Base-by-base conservation (phyloP, 2,888 invertebrate species). In the Apamea monoglypha region DNA sequence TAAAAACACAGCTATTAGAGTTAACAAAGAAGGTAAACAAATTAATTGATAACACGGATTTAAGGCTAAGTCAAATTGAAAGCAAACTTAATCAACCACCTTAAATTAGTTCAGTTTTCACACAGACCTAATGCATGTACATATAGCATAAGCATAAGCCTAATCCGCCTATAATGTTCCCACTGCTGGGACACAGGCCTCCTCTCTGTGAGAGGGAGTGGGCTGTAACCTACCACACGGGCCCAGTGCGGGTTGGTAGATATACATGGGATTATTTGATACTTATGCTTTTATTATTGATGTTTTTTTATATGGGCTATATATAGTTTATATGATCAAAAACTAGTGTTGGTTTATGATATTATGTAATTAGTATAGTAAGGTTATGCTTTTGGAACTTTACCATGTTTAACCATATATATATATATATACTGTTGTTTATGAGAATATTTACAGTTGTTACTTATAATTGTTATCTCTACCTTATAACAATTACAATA, bases 1-100 rank as follows among this genome's bases (percentile, higher is more conserved):
- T 97, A 74, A 97, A 96, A 85, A 96, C 92, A 63, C 97, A 97
- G 84, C 84, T 97, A 36, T 63, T 91, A 47, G 96, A 96, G 36
- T 88, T 97, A 76, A 94, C 95, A 1, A 97, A 96, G 86, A 96
- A 93, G 85, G 91, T 97, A 10, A 95, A 95, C 77, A 96, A 95
- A 84, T 88, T 96, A 75, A 90, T 94, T 8, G 96, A 97, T 84
- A 91, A 87, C 32, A 95, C 94, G 6, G 96, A 96, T 61, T 79
- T 90, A 8, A 93, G 92, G 85, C 90, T 96, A 77, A 93, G 87
- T 87, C 84, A 89, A 59, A 93, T 95, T 78, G 96, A 96, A 86
- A 94, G 89, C 70, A 96, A 95, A 90, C 82, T 94, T 64, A 91
- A 93, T 74, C 91, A 92, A 56, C 94, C 93, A 36, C 92, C 93